Base-by-base conservation (phyloP, 2,888 invertebrate genomes). In the Gasteruption jaculator region DNA sequence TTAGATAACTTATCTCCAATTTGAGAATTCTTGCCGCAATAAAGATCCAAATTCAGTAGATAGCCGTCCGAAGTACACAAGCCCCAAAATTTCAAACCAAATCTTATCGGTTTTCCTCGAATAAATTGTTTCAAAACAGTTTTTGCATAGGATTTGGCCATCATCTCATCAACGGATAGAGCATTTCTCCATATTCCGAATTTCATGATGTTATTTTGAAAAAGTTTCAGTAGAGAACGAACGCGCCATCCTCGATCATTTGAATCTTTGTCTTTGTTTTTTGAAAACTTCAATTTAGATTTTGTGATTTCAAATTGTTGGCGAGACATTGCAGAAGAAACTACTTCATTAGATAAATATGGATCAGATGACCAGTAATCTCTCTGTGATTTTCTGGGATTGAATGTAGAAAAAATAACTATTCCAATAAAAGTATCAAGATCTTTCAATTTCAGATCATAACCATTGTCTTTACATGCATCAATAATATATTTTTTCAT, bases 21-120 rank as follows among this genome's bases (percentile, higher is more conserved):
- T 32, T 37, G 10, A 12, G 42, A 43, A 41, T 44, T 42, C 26
- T 50, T 50, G 3, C 50, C 49, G 27, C 48, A 46, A 30, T 50
- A 53, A 30, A 46, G 26, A 41, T 53, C 50, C 1, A 43, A 31
- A 39, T 50, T 27, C 8, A 51, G 43, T 21, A 50, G 18, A 32
- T 38, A 53, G 12, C 51, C 48, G 38, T 44, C 36, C 3, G 44
- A 27, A 12, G 43, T 46, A 39, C 45, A 50, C 1, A 50, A 10
- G 8, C 43, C 42, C 49, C 49, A 53, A 34, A 48, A 41, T 48
- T 50, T 52, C 3, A 51, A n/a, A 6, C 48, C 51, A 38, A 48
- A 51, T 41, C 47, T 35, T 21, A 31, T 40, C 8, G 51, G 45
- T 46, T 53, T 53, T 18, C 43, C 44, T 21, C 37, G 38, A n/a